A percentile compares a stretch with the other conserved stretches of the same genome.
These are phyloP conservation scores for Leptinotarsa tumamoca DNA, from an alignment of 2,888 invertebrate species.

Conservation along the genomic window DNA sequence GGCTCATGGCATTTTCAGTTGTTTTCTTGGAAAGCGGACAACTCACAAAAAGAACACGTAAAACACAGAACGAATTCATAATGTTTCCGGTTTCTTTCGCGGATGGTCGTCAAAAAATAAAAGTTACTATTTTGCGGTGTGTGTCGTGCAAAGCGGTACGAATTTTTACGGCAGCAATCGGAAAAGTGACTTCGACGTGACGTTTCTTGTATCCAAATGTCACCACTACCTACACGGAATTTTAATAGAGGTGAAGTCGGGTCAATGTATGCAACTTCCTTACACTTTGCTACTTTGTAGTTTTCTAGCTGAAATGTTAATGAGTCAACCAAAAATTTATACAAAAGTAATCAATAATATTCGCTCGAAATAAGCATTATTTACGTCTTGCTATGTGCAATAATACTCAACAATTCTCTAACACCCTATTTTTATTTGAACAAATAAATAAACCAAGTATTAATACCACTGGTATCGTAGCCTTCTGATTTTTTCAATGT, in stretches of 20 bases:
- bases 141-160: slow-evolving; percentile 1
- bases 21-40: slow-evolving; percentile 7
- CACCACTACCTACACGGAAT: background rate
- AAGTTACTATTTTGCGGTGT: slow-evolving; percentile 3
- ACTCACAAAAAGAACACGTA: background rate
- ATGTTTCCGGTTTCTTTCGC: background rate
- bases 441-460: too few species aligned
- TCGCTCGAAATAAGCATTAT: too few species aligned
- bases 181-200: slow-evolving; percentile 9
- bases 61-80: slow-evolving; percentile 2
- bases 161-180: slow-evolving; percentile 11
- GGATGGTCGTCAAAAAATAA: slow-evolving; percentile 8
- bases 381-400: too few species aligned
- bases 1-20: background rate
- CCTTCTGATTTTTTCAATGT: too few species aligned
- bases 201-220: slow-evolving; percentile 7
- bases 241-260: slow-evolving; percentile 4
- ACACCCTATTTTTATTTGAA: too few species aligned
- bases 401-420: too few species aligned
- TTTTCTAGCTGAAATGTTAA: background rate
- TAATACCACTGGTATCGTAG: too few species aligned
- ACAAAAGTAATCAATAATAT: background rate
- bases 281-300: slow-evolving; percentile 1
- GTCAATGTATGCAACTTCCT: slow-evolving; percentile 15
- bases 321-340: background rate